Percentiles rank a stretch among this genome's conserved stretches.
These are phyloP conservation scores for Arnoldichthys spilopterus DNA, from an alignment of 2,797 vertebrate species.

Conservation along the genomic window DNA sequence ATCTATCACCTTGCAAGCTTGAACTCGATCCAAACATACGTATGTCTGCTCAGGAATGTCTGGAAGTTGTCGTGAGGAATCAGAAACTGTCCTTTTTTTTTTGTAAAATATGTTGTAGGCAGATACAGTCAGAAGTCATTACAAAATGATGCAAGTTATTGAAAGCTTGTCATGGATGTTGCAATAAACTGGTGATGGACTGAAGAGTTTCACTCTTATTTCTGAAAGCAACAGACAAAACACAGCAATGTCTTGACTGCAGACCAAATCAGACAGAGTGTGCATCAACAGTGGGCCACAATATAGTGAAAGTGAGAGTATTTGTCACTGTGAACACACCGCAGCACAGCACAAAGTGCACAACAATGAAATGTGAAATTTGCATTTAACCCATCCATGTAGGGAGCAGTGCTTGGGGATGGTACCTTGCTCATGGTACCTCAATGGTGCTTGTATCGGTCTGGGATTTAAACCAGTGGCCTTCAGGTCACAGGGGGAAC, in stretches of 20 bases:
- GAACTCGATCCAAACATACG: background rate
- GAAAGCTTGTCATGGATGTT: conserved; percentile 10
- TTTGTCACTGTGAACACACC: too few relatives aligned
- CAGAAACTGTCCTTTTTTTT: background rate
- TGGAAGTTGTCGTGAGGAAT: conserved; percentile 48
- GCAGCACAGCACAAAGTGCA: too few relatives aligned
- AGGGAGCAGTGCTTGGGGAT: too few relatives aligned
- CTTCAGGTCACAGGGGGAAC: too few relatives aligned
- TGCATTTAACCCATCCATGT: too few relatives aligned
- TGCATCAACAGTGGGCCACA: background rate
- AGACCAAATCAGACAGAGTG: background rate
- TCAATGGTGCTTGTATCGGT: too few relatives aligned
- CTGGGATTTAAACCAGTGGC: too few relatives aligned
- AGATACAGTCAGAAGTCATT: background rate
- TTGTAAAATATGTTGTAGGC: background rate
- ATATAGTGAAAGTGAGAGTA: too few relatives aligned
- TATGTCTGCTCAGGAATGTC: conserved; percentile 23
- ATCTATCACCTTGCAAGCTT: background rate
- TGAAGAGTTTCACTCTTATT: background rate
- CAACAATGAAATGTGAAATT: too few relatives aligned
- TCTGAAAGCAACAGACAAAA: background rate
- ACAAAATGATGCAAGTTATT: conserved; percentile 1
- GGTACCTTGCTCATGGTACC: too few relatives aligned
- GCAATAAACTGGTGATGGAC: background rate
- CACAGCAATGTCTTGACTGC: background rate